Conservation (phyloP, 2,797 vertebrate genomes). For the Sylvilagus floridanus region DNA sequence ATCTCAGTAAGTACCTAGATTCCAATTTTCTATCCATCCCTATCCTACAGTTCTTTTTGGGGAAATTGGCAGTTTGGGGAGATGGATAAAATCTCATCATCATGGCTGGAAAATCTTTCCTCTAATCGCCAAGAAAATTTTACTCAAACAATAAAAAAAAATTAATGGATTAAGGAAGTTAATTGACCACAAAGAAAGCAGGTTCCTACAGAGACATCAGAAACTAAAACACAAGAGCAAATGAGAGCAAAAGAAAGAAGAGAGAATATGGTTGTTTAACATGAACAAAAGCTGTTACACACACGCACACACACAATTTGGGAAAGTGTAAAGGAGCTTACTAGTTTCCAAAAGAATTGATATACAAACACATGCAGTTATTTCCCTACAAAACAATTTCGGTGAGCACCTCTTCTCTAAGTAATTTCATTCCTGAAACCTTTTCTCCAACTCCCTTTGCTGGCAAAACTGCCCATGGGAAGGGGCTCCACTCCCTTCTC, state of each 20-base stretch:
- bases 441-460: neutral
- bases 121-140: conserved; percentile 38
- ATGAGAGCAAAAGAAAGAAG: neutral
- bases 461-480: neutral
- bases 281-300: neutral
- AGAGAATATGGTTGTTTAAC: neutral
- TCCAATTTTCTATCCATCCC: neutral
- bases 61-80: neutral
- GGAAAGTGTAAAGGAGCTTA: too few relatives aligned
- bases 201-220: neutral
- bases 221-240: neutral
- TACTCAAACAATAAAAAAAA: conserved; percentile 35
- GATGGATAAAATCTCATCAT: conserved; percentile 32
- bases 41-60: neutral
- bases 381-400: neutral
- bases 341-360: neutral
- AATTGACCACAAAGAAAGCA: neutral
- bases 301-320: neutral
- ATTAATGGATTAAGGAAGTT: neutral
- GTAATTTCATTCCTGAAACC: neutral
- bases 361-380: conserved; percentile 4
- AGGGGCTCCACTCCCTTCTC: neutral
- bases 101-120: neutral
- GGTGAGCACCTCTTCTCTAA: neutral
- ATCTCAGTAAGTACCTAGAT: neutral